Base-by-base conservation (phyloP, 2,113 vertebrate genomes). In the Tragelaphus scriptus region DNA sequence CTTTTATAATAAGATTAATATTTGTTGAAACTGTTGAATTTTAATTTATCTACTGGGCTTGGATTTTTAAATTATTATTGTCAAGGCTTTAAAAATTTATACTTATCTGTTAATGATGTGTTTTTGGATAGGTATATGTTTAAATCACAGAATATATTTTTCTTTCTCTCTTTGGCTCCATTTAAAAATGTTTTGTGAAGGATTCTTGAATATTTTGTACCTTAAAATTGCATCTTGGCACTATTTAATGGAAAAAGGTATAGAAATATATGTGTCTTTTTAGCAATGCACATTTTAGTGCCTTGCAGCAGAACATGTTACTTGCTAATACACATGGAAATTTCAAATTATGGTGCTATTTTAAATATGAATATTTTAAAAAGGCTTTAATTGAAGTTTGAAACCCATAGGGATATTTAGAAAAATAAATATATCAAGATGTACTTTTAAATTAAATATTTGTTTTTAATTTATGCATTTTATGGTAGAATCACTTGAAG, bases 331-430 rank as follows among this genome's bases (percentile, higher is more conserved):
- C n/a, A 53, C 10, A 8, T 94, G 49, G 55, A 94, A 90, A 75
- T 95, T 89, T 53, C 51, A 92, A 94, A 79, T 81, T 85, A 79
- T 32, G 6, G 26, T 75, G 8, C 28, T 25, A 1, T 88, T 96
- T 96, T 95, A 89, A 88, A 55, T 77, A 84, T 68, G 68, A 90
- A 63, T 90, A 53, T 95, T 92, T 85, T 82, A n/a, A 88, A 61
- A 2, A 56, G 25, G 21, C 8, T 91, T 85, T 94, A 59, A 91
- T 19, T 63, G 23, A 95, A 81, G 5, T 88, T 94, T 88, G 26
- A 92, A 95, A 5, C 61, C 32, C 21, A 32, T 16, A 82, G 30
- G 32, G 49, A 89, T 87, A 71, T 68, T 95, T 92, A 86, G 55
- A 56, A 59, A 88, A 90, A 75, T 14, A 40, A 44, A 77, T 79